A percentile compares a stretch with the other conserved stretches of the same genome.
These are phyloP conservation scores for Nicator chloris DNA, from an alignment of 2,113 vertebrate genomes.

Conservation along the genomic window DNA sequence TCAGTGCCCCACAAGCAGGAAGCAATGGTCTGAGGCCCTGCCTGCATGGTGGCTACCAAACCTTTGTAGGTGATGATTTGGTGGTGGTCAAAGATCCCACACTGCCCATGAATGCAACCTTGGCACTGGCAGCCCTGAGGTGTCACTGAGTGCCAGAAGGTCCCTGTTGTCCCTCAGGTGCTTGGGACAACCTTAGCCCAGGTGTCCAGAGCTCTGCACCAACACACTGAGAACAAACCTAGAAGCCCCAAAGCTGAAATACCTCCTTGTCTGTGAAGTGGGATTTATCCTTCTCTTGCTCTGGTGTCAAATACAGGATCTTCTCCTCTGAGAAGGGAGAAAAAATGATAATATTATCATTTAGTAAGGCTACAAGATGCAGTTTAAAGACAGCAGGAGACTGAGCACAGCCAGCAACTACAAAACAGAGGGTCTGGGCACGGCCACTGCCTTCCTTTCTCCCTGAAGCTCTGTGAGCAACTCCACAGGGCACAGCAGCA, in stretches of 20 bases:
- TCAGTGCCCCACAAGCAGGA: neutral
- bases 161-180: fast-evolving
- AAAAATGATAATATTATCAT: too few relatives aligned
- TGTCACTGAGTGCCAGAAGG: neutral
- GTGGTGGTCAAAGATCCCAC: neutral
- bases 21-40: neutral
- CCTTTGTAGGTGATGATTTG: neutral
- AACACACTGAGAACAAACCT: neutral
- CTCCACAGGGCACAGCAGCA: neutral
- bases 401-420: neutral
- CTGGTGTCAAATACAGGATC: slow-evolving; percentile 95
- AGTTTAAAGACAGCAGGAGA: neutral
- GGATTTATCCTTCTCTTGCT: slow-evolving; percentile 99
- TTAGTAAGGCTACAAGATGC: neutral
- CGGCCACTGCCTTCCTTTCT: neutral
- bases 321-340: slow-evolving; percentile 84
- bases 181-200: neutral
- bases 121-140: neutral
- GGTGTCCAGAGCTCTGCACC: neutral
- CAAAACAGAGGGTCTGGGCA: neutral
- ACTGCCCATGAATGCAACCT: neutral
- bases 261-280: slow-evolving; percentile 99
- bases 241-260: slow-evolving; percentile 24
- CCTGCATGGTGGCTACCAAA: neutral
- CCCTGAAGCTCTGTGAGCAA: neutral